These are phyloP conservation scores for Phenganax subtilis DNA, from an alignment of 92 coral and sea anemone species.

Conservation along the genomic window DNA sequence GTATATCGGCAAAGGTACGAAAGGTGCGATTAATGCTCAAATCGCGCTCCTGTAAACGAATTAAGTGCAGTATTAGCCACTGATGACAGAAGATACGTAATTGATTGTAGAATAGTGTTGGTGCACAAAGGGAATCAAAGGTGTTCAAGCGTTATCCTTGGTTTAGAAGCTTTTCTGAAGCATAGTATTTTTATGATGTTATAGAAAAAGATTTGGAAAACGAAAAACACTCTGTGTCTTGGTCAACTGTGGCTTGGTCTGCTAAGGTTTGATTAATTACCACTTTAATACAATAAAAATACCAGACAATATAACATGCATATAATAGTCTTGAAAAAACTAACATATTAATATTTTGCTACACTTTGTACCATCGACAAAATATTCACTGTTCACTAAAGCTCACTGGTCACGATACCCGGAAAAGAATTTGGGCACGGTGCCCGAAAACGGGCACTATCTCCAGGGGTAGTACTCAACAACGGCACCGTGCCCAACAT, in stretches of 20 bases:
- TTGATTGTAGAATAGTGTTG: no score
- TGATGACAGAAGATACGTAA: no score
- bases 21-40: not conserved
- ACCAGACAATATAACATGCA: not conserved
- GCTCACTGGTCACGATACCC: no score
- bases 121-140: no score
- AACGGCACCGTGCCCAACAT: no score
- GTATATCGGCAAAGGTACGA: not conserved
- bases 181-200: not conserved
- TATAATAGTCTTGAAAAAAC: not conserved
- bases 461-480: no score
- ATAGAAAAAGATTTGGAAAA: slow-evolving; percentile 28
- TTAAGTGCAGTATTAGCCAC: not conserved
- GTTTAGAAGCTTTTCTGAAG: not conserved
- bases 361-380: not conserved
- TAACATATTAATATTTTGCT: no score
- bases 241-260: slow-evolving; percentile 80
- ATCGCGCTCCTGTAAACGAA: not conserved
- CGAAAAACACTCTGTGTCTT: slow-evolving; percentile 37
- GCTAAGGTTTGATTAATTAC: slow-evolving; percentile 56
- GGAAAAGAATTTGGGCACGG: no score
- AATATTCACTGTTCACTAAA: not conserved
- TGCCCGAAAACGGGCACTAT: no score
- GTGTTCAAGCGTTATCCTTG: no score
- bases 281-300: not conserved